These are phyloP conservation scores for Orius insidiosus DNA, from an alignment of 1,140 invertebrate genomes.

Conservation along the genomic window DNA sequence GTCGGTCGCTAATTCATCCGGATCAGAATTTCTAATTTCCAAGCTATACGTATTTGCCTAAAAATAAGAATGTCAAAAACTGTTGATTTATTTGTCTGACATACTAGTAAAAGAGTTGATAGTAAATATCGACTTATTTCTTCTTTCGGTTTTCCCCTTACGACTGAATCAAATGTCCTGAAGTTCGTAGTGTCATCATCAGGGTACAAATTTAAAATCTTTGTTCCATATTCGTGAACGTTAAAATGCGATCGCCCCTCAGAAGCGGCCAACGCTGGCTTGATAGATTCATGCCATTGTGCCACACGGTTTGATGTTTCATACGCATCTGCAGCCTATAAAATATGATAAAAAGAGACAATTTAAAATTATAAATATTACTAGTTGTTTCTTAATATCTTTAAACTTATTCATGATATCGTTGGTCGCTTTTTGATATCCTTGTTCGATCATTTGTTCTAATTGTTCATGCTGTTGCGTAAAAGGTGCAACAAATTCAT, in stretches of 20 bases:
- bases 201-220: constrained; percentile 23
- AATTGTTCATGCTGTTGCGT: neutral
- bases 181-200: constrained; percentile 8
- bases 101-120: constrained; percentile 31
- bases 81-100: constrained; percentile 16
- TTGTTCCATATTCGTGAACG: constrained; percentile 33
- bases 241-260: constrained; percentile 30
- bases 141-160: constrained; percentile 24
- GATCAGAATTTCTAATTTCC: constrained; percentile 22
- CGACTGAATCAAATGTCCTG: constrained; percentile 25
- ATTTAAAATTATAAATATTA: neutral
- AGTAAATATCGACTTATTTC: constrained; percentile 30
- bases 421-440: too few relatives aligned
- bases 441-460: neutral
- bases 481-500: neutral
- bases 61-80: constrained; percentile 2
- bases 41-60: constrained; percentile 32
- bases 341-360: neutral
- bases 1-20: constrained; percentile 24
- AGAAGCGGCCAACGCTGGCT: constrained; percentile 28
- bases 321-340: constrained; percentile 21
- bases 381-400: neutral
- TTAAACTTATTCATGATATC: too few relatives aligned
- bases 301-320: constrained; percentile 29
- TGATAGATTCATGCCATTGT: constrained; percentile 31